Evolutionary conservation across 2,888 invertebrate species (phyloP).

Genomic region (Amiota minor): DNA sequence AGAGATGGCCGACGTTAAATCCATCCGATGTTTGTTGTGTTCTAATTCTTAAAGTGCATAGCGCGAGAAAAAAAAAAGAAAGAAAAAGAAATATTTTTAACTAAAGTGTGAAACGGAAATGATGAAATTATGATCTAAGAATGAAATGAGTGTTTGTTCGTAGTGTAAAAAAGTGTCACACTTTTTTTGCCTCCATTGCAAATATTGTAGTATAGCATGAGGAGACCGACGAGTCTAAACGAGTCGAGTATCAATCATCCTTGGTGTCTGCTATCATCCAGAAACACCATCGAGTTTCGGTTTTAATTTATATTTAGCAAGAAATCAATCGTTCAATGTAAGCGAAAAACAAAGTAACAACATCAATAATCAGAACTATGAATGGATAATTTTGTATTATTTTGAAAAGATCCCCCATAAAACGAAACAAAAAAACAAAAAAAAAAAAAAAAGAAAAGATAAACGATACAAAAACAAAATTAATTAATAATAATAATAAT

Average conservation of each 20-base stretch:
- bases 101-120: not conserved
- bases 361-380: slow-evolving; percentile 4
- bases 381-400: slow-evolving; percentile 38
- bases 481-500: too few species aligned
- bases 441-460: slow-evolving; percentile 49
- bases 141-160: slow-evolving; percentile 11
- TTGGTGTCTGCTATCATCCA: too few species aligned
- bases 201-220: too few species aligned
- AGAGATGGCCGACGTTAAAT: slow-evolving; percentile 61
- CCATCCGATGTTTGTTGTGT: not conserved
- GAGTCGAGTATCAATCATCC: too few species aligned
- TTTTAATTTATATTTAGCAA: too few species aligned
- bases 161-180: slow-evolving; percentile 21
- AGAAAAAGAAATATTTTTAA: slow-evolving; percentile 5
- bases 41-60: slow-evolving; percentile 21
- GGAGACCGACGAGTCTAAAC: too few species aligned
- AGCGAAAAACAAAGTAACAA: slow-evolving; percentile 35
- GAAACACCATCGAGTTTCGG: too few species aligned
- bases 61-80: slow-evolving; percentile 6
- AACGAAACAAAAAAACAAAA: slow-evolving; percentile 38
- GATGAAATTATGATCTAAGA: not conserved
- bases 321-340: slow-evolving; percentile 53
- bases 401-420: slow-evolving; percentile 31
- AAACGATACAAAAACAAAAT: slow-evolving; percentile 15
- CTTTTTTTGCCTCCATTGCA: too few species aligned